phyloP scores from a whole-genome alignment of 1,140 invertebrate genomes.

The Bombus haemorrhoidalis region DNA sequence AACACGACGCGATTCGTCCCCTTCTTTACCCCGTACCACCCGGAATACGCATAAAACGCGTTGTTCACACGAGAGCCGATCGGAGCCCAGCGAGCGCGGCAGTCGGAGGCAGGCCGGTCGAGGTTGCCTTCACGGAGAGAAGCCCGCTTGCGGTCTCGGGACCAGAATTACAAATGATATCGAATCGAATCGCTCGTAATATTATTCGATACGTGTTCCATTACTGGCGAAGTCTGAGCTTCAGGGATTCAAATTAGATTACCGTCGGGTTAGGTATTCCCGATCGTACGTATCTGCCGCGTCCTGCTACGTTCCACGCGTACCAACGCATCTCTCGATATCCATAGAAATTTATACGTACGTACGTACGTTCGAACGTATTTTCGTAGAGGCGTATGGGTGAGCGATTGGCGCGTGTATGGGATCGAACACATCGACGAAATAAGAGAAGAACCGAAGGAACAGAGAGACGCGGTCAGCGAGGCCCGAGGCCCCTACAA shows the following conservation, averaged over 20 bases:
- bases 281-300: slow-evolving; percentile 29
- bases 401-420: background rate
- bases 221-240: slow-evolving; percentile 65
- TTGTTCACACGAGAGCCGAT: slow-evolving; percentile 52
- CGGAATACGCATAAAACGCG: slow-evolving; percentile 55
- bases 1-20: slow-evolving; percentile 1
- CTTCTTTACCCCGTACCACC: slow-evolving; percentile 17
- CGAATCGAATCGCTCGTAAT: slow-evolving; percentile 80
- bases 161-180: slow-evolving; percentile 78
- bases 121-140: slow-evolving; percentile 11
- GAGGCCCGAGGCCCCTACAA: slow-evolving; percentile 60
- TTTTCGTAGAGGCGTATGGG: background rate
- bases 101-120: background rate
- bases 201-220: slow-evolving; percentile 82
- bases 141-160: slow-evolving; percentile 63
- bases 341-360: background rate
- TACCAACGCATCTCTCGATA: background rate
- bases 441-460: slow-evolving; percentile 25
- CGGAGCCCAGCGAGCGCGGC: background rate
- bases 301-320: background rate
- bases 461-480: slow-evolving; percentile 24
- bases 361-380: background rate
- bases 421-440: background rate
- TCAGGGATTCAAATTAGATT: slow-evolving; percentile 82
- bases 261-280: slow-evolving; percentile 64